A percentile compares a stretch with the other conserved stretches of the same genome.
phyloP scores from a whole-genome alignment of 2,113 vertebrate genomes.

The Haemorhous mexicanus region DNA sequence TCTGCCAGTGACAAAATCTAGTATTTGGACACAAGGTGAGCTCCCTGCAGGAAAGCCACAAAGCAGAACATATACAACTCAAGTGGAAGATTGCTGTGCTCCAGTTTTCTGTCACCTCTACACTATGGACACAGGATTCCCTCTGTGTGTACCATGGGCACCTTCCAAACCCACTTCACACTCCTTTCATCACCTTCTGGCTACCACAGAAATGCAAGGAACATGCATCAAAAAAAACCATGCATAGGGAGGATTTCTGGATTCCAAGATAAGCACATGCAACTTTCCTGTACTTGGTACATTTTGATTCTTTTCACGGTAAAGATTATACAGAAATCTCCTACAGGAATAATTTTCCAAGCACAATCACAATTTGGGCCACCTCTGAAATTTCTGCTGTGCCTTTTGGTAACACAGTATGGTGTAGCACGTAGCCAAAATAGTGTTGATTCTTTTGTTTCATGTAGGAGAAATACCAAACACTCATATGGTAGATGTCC shows the following conservation, averaged over 20 bases:
- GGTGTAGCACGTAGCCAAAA: background rate
- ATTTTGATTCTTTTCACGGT: background rate
- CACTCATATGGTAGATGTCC: background rate
- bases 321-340: background rate
- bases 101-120: background rate
- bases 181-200: background rate
- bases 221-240: background rate
- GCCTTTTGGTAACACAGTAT: background rate
- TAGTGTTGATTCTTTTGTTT: background rate
- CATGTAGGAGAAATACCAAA: background rate
- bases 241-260: background rate
- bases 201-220: background rate
- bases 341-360: background rate
- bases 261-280: background rate
- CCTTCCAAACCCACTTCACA: background rate
- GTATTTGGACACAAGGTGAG: background rate
- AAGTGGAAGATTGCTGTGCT: background rate
- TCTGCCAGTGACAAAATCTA: background rate
- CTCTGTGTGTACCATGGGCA: background rate
- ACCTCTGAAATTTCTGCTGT: background rate
- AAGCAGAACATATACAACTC: background rate
- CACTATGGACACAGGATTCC: accelerated
- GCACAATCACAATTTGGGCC: background rate
- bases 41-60: background rate
- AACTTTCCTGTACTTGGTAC: background rate